Base-by-base conservation (phyloP, 2,113 vertebrate species). In the Bujurquina vittata region DNA sequence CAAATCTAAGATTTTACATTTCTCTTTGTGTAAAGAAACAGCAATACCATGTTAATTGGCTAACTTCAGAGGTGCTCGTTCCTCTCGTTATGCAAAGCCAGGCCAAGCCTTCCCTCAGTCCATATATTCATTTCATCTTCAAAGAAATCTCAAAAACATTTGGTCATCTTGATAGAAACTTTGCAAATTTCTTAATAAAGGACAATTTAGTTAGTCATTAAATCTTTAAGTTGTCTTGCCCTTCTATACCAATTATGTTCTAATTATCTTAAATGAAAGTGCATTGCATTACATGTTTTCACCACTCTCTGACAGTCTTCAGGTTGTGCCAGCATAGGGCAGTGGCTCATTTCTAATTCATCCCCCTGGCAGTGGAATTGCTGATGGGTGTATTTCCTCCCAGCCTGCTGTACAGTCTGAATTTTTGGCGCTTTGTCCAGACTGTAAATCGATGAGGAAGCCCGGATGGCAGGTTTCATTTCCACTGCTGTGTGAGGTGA, bases 361-460 rank as follows among this genome's bases (percentile, higher is more conserved):
- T 43, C 26, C 49, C 60, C 23, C 77, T 77, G 62, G 82, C 77
- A 73, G 77, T 20, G 17, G 65, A 88, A 77, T 58, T 84, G 86
- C 91, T 91, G 86, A 92, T 84, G 77, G 79, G 77, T 31, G 75
- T 79, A 56, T 81, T 77, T 87, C 79, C 60, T 62, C 31, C 67
- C 26, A 1, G 52, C 65, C 46, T 72, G 65, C 46, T 10, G 1
- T 52, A 4, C 46, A 54, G 65, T 37, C 61, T 83, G 40, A 59
- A 75, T 79, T 77, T 89, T 79, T 83, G 81, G 85, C 72, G 76
- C 81, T 85, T 67, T 26, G 77, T 88, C 74, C 56, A 74, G 81
- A 82, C 69, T 67, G 78, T 87, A 87, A 87, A 90, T 90, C 84
- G 86, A 87, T 84, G 56, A 73, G 75, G 77, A 85, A 88, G 83